Evolutionary conservation across 2,113 vertebrate species (phyloP), one percentile per base, ranked within the genome.

Genomic region (Nettapus auritus): DNA sequence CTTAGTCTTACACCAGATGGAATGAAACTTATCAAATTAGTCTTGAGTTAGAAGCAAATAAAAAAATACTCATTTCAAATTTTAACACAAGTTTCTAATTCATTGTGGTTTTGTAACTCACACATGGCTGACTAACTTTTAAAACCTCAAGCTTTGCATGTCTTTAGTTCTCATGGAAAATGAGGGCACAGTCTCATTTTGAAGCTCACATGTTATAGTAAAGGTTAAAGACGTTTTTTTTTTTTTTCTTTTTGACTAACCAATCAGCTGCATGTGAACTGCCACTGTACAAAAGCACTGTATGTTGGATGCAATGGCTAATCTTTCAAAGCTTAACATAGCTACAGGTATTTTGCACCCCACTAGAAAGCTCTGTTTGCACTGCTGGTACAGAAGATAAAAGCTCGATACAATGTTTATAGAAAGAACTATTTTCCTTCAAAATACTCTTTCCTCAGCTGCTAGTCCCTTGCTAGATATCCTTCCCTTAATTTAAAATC

Each of bases 111-210:
- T 93, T 87, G 50, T 77, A 90, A 94, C 48, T 90, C 67, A 79
- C 11, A 4, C 25, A 85, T 5, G 74, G 44, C 34, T 4, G 1
- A 91, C 91, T 93, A 86, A 88, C 62, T 93, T 88, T 81, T 69
- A 69, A 88, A 93, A 89, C 83, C 86, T 93, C 88, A 92, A 89
- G 90, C 57, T 94, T 87, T 87, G 66, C 40, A 89, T 82, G 57
- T 57, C 88, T 81, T 56, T 89, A 87, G 86, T 67, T 94, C 86
- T 89, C 86, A 86, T 4, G 67, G 83, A 84, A 96, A 96, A 94
- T 42, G 44, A 92, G 80, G 74, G n/a, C 93, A 94, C 50, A 75
- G 88, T 21, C 74, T 82, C 84, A 52, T 87, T 91, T 93, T 84
- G 88, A 92, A 96, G 86, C 55, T 93, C 57, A 40, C 57, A 80